phyloP scores from a whole-genome alignment of 35 echinoderm and acorn worm genomes.

The Apostichopus parvimensis region DNA sequence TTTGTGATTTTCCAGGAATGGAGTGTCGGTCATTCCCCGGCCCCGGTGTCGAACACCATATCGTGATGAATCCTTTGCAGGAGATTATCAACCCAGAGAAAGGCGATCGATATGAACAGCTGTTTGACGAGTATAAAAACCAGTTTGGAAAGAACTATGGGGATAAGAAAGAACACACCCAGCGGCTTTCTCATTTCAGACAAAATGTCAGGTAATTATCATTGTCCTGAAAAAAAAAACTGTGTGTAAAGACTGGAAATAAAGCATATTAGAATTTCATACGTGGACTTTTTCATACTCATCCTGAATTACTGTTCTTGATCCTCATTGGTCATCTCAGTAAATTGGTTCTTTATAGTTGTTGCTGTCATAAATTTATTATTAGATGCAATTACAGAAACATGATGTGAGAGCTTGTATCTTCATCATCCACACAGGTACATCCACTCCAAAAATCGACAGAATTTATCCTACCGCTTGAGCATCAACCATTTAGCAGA shows the following conservation, averaged over 20 bases:
- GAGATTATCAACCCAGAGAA: constrained; percentile 77
- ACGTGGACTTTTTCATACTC: no score
- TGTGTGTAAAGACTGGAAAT: no score
- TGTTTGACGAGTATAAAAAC: constrained; percentile 81
- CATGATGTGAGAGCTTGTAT: no score
- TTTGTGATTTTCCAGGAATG: constrained; percentile 32
- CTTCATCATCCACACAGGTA: constrained; percentile 47
- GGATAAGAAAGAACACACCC: constrained; percentile 64
- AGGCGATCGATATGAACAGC: constrained; percentile 74
- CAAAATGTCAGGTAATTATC: constrained; percentile 89
- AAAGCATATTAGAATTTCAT: no score
- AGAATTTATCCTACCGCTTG: constrained; percentile 61
- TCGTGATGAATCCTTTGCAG: constrained; percentile 77
- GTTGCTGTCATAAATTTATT: no score
- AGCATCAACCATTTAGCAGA: constrained; percentile 87
- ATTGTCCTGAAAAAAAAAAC: no score
- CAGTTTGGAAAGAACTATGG: constrained; percentile 64
- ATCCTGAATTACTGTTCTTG: no score
- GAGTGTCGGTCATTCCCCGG: constrained; percentile 83
- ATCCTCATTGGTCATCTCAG: no score
- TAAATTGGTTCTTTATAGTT: no score
- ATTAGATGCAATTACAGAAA: no score
- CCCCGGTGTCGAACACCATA: constrained; percentile 87
- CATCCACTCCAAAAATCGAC: constrained; percentile 87
- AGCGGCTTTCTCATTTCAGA: constrained; percentile 67